Percentiles rank a stretch among this genome's conserved stretches.
Conservation (phyloP, 2,797 vertebrate species). For the Pangasius mekongensis region DNA sequence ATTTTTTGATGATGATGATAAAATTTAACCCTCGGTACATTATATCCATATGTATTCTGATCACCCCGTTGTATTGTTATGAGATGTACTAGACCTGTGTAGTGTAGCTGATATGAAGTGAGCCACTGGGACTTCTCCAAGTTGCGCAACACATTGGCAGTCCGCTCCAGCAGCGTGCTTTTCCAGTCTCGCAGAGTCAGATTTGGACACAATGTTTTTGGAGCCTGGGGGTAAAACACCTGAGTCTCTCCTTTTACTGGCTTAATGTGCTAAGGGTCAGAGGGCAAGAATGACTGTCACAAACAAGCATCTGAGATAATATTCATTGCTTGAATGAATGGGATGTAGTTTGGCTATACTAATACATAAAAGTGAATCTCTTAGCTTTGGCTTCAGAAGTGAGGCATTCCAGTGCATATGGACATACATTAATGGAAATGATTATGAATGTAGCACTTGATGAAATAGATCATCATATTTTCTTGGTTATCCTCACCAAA, state of each 20-base stretch:
- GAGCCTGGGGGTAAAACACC: slow-evolving; percentile 72
- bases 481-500: neutral
- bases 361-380: neutral
- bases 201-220: slow-evolving; percentile 66
- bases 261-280: slow-evolving; percentile 70
- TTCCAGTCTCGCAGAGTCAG: slow-evolving; percentile 65
- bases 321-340: neutral
- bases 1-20: neutral
- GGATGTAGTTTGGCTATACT: neutral
- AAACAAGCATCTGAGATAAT: neutral
- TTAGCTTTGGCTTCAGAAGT: too few relatives aligned
- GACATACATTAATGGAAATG: neutral
- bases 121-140: slow-evolving; percentile 75
- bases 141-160: slow-evolving; percentile 75
- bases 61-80: neutral
- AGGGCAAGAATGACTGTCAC: slow-evolving; percentile 31
- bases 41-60: neutral
- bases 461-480: neutral
- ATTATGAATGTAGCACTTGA: neutral
- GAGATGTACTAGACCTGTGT: slow-evolving; percentile 71
- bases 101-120: slow-evolving; percentile 76
- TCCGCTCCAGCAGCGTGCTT: slow-evolving; percentile 66
- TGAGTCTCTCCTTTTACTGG: slow-evolving; percentile 63
- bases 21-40: neutral
- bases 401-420: neutral